Conservation (phyloP, 2,888 invertebrate species). For the Ochropleura plecta region DNA sequence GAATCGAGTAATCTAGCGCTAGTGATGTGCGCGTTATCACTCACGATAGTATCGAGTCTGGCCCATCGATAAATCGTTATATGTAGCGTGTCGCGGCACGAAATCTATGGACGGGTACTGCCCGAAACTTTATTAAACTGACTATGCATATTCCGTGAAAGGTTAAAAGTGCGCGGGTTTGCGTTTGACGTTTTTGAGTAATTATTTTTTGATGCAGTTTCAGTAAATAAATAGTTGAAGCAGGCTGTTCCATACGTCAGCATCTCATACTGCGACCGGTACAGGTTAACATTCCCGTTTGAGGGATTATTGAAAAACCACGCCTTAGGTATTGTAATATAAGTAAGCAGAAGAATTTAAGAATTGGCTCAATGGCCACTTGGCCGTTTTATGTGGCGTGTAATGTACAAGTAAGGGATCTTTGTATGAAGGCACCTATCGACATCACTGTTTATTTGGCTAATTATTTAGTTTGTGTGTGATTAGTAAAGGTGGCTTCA, state of each 20-base stretch:
- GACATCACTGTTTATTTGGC: background rate
- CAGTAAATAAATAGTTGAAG: background rate
- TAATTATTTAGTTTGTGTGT: background rate
- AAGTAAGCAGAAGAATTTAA: background rate
- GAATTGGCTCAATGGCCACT: background rate
- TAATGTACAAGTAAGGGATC: background rate
- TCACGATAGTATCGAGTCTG: constrained; percentile 14
- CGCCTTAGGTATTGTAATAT: background rate
- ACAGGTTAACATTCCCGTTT: background rate
- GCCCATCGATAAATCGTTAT: constrained; percentile 16
- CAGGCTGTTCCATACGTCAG: background rate
- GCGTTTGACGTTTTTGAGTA: background rate
- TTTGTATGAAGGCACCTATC: background rate
- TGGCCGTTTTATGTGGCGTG: background rate
- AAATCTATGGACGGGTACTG: constrained; percentile 19
- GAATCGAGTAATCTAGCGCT: constrained; percentile 36
- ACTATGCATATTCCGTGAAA: constrained; percentile 28
- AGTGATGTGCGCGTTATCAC: constrained; percentile 35
- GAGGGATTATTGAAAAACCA: background rate
- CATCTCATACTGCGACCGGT: background rate
- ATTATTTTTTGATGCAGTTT: constrained; percentile 8
- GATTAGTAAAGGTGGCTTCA: background rate
- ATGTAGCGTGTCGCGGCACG: constrained; percentile 5
- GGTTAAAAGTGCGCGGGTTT: background rate
- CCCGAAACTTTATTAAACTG: constrained; percentile 38